phyloP scores from a whole-genome alignment of 2,888 invertebrate species.

The Antitype chi region DNA sequence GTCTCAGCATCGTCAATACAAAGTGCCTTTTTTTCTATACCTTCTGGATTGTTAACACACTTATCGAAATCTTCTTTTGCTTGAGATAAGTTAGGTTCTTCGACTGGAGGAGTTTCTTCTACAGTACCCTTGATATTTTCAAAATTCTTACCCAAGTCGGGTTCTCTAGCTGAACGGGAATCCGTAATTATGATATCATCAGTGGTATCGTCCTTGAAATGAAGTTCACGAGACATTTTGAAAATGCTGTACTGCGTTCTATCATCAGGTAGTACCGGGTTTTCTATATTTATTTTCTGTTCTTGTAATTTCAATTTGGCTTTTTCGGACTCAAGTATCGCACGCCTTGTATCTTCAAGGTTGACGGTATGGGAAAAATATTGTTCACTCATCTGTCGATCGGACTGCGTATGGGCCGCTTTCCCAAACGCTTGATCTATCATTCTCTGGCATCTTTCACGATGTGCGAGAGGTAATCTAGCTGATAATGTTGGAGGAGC shows the following conservation, averaged over 20 bases:
- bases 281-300: neutral
- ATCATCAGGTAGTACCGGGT: slow-evolving; percentile 16
- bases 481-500: accelerated
- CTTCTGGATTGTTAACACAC: slow-evolving; percentile 14
- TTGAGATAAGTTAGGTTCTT: neutral
- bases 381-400: neutral
- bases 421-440: slow-evolving; percentile 65
- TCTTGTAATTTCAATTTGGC: slow-evolving; percentile 19
- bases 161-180: neutral
- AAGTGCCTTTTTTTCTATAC: neutral
- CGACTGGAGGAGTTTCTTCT: neutral
- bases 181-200: neutral
- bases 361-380: slow-evolving; percentile 42
- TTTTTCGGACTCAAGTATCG: slow-evolving; percentile 38
- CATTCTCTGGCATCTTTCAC: slow-evolving; percentile 64
- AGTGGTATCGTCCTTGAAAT: neutral
- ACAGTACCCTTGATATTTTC: neutral
- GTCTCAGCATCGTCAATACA: neutral
- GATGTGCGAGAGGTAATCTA: slow-evolving; percentile 22
- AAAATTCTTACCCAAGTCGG: slow-evolving; percentile 4
- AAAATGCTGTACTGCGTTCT: slow-evolving; percentile 25
- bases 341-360: slow-evolving; percentile 36
- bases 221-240: slow-evolving; percentile 14
- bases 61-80: slow-evolving; percentile 9
- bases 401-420: neutral